phyloP scores from a whole-genome alignment of 2,888 invertebrate genomes.

The Macrophya annulata region DNA sequence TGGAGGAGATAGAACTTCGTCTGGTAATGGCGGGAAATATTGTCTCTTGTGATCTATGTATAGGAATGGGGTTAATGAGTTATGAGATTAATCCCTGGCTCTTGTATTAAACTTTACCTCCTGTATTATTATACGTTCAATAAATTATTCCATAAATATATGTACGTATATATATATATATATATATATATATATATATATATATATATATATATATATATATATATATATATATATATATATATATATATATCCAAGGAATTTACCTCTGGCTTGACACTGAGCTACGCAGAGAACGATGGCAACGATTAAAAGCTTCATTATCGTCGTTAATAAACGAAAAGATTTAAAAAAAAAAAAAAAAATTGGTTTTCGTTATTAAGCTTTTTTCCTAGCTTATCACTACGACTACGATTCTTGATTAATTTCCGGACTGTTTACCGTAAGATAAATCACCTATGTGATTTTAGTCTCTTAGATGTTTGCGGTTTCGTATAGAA shows the following conservation, averaged over 20 bases:
- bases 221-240: too few relatives aligned
- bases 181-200: too few relatives aligned
- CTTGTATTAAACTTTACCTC: too few relatives aligned
- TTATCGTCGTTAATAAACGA: too few relatives aligned
- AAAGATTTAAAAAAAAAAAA: too few relatives aligned
- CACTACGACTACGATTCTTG: neutral
- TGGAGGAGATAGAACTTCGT: neutral
- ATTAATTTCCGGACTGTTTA: neutral
- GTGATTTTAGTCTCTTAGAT: neutral
- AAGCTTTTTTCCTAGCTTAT: neutral
- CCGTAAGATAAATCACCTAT: constrained; percentile 9
- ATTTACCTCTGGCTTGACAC: neutral
- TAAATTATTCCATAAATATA: neutral
- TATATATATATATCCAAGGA: neutral
- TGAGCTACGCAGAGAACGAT: neutral
- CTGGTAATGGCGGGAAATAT: neutral
- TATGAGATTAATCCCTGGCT: neutral
- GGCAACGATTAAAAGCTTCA: neutral
- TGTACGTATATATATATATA: too few relatives aligned
- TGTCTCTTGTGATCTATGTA: neutral
- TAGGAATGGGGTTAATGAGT: neutral
- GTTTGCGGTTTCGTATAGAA: neutral
- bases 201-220: too few relatives aligned
- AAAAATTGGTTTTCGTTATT: neutral
- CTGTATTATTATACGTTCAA: neutral